A percentile compares a stretch with the other conserved stretches of the same genome.
Evolutionary conservation across 2,113 vertebrate species (phyloP).

Genomic region (Pseudolaguvia tuberculata): DNA sequence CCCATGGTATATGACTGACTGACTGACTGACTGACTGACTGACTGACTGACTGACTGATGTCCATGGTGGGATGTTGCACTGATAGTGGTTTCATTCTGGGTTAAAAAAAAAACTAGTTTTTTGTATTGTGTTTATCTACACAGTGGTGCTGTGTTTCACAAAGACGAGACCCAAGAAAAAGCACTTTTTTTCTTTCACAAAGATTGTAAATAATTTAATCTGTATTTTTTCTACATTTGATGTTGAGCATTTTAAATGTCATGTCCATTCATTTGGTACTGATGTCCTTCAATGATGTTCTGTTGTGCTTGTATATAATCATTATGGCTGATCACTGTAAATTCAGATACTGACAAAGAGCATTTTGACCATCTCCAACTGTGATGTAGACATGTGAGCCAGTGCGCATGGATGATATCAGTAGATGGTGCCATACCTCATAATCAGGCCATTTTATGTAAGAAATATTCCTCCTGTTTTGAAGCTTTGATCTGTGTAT

Average conservation of each 20-base stretch:
- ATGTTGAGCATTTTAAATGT: constrained; percentile 38
- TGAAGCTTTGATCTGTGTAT: constrained; percentile 42
- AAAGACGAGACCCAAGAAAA: constrained; percentile 52
- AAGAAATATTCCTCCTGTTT: constrained; percentile 12
- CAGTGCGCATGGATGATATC: background rate
- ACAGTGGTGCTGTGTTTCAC: constrained; percentile 31
- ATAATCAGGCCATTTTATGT: constrained; percentile 9
- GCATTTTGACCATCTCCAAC: constrained; percentile 26
- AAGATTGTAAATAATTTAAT: constrained; percentile 64
- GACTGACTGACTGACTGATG: constrained; percentile 4
- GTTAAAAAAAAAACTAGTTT: constrained; percentile 17
- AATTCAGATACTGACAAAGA: constrained; percentile 16
- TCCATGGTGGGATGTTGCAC: constrained; percentile 20
- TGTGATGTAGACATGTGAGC: constrained; percentile 15
- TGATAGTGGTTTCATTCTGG: constrained; percentile 13
- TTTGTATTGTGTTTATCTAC: constrained; percentile 28
- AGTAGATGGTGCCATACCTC: constrained; percentile 22
- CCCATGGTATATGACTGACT: constrained; percentile 4
- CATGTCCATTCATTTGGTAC: background rate
- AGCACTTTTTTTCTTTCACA: constrained; percentile 67
- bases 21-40: constrained; percentile 10
- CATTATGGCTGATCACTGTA: constrained; percentile 18
- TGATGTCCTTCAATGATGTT: constrained; percentile 9
- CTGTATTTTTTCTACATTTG: constrained; percentile 56
- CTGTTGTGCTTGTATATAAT: constrained; percentile 21